phyloP scores from a whole-genome alignment of 2,888 invertebrate species.

The Gryllus longicercus region DNA sequence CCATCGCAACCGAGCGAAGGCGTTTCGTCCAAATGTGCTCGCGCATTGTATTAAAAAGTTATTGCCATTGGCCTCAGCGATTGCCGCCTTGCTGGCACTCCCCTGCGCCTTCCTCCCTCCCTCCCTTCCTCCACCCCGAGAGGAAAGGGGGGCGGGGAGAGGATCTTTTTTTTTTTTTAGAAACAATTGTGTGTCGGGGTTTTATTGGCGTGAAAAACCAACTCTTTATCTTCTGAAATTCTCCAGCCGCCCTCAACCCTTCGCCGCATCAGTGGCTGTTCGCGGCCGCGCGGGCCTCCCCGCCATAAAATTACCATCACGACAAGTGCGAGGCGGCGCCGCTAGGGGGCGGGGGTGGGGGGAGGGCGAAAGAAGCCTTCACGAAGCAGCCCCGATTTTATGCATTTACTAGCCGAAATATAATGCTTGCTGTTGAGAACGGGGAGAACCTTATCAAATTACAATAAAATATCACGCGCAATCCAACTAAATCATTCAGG shows the following conservation, averaged over 20 bases:
- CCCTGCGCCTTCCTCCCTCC: no score
- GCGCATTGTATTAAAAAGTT: no score
- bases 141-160: not conserved
- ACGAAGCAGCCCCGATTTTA: no score
- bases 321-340: not conserved
- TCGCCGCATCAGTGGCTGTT: not conserved
- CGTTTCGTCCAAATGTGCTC: no score
- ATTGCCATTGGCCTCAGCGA: no score
- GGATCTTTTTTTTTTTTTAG: not conserved
- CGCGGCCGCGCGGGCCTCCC: not conserved
- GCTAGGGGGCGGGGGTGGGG: not conserved
- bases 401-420: no score
- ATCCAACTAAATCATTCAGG: no score
- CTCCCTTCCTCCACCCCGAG: not conserved
- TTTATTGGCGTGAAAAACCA: slow-evolving; percentile 17
- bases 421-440: no score
- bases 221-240: slow-evolving; percentile 17
- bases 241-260: not conserved
- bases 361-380: not conserved
- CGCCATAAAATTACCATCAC: not conserved
- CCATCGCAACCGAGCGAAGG: no score
- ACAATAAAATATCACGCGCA: no score
- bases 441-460: no score
- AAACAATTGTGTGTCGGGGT: not conserved
- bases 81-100: no score